Evolutionary conservation across 2,888 invertebrate species (phyloP), one percentile per base, ranked within the genome.

Genomic region (Drosophila nr. fundita): DNA sequence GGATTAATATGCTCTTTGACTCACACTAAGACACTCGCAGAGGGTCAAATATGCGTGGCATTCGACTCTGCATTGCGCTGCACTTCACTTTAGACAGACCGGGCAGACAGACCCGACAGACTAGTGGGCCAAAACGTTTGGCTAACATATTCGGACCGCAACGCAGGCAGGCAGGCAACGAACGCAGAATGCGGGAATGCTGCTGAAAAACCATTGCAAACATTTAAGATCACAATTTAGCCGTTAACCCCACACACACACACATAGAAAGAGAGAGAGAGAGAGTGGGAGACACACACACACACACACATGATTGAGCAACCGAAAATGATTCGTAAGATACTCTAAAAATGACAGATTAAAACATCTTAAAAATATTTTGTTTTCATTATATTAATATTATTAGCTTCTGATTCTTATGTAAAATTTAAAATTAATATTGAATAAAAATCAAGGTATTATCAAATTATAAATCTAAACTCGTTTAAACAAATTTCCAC

Each of bases 61-160:
- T 73, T 78, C 49, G 53, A 49, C 61, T 68, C 66, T 73, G 70
- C 64, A 62, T 55, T 84, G 69, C 66, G 45, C 38, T 72, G 73
- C 70, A 70, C 63, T 70, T 54, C 40, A 63, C 74, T 71, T 73
- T 58, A 18, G 52, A 71, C 32, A 45, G 54, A 55, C 21, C 32
- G 5, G 38, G 48, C 21, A 8, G 30, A n/a, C n/a, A 4, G 15
- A 15, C 32, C 53, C 5, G 15, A 21, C 24, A 3, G 32, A 53
- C 52, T 52, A 36, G 18, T 36, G 36, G 36, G 38, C 29, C 34
- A 36, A 57, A 40, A 30, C 71, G 52, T 71, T 59, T 32, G 71
- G 71, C 58, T 42, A 58, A 57, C 70, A 58, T 50, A 29, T 69
- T 40, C 29, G 71, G 58, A 58, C 49, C 71, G 29, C 40, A 50